Conservation (phyloP, 1,140 invertebrate genomes). For the Cydia fagiglandana region DNA sequence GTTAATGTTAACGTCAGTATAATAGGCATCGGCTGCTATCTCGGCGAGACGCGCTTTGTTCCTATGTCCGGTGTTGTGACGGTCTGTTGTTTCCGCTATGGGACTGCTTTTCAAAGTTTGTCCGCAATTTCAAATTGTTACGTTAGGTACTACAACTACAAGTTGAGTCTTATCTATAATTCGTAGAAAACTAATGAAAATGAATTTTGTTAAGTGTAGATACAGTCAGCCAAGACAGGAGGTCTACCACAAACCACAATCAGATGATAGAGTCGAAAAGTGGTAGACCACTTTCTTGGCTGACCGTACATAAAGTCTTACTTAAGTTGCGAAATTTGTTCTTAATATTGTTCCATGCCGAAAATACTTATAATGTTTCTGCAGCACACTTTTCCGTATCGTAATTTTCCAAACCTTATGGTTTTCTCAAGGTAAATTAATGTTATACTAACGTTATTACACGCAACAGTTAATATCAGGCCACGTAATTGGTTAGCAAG, state of each 20-base stretch:
- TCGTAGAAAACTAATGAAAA: too few species aligned
- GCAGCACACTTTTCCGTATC: too few species aligned
- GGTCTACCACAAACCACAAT: too few species aligned
- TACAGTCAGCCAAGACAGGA: too few species aligned
- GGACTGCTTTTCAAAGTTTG: not conserved
- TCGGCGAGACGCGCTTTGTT: slow-evolving; percentile 17
- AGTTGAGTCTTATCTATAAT: not conserved
- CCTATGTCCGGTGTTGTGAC: slow-evolving; percentile 27
- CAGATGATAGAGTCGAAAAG: too few species aligned
- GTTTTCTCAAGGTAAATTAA: not conserved
- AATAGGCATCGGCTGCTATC: slow-evolving; percentile 18
- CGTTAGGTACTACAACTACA: not conserved
- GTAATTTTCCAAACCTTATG: not conserved
- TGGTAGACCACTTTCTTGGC: too few species aligned
- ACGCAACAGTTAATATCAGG: slow-evolving; percentile 5
- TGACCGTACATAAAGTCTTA: too few species aligned
- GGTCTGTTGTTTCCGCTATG: not conserved
- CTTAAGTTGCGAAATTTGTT: too few species aligned
- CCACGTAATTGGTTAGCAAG: slow-evolving; percentile 10
- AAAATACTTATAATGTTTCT: too few species aligned
- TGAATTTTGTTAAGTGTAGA: too few species aligned
- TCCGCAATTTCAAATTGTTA: not conserved
- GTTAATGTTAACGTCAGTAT: not conserved
- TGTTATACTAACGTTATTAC: slow-evolving; percentile 1
- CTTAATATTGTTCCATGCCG: too few species aligned